phyloP scores from a whole-genome alignment of 2,888 invertebrate genomes.

The Busseola fusca region DNA sequence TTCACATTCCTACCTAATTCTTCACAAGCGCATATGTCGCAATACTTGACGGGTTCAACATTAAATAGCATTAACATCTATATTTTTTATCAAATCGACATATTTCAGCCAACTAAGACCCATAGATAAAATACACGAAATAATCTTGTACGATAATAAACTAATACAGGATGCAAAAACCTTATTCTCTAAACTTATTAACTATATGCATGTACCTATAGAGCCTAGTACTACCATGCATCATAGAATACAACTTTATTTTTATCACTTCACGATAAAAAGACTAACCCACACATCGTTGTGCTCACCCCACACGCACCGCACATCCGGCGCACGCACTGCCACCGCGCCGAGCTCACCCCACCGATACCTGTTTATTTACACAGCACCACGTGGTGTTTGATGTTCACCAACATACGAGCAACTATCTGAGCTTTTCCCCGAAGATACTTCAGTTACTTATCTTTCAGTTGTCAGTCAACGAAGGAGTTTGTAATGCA shows the following conservation, averaged over 20 bases:
- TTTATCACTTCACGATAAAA: constrained; percentile 7
- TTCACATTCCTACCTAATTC: not conserved
- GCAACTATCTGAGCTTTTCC: constrained; percentile 8
- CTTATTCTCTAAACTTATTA: too few species aligned
- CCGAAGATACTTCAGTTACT: not conserved
- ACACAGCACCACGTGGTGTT: constrained; percentile 53
- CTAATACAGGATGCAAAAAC: too few species aligned
- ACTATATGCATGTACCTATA: too few species aligned
- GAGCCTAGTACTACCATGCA: not conserved
- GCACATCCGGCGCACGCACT: constrained; percentile 31
- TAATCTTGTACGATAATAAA: too few species aligned
- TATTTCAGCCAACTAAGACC: too few species aligned
- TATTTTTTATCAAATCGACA: not conserved
- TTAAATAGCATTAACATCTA: not conserved
- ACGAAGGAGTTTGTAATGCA: not conserved
- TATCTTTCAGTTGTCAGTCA: not conserved
- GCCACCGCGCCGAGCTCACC: constrained; percentile 19
- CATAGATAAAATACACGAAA: too few species aligned
- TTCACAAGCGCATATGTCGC: not conserved
- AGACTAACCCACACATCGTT: not conserved
- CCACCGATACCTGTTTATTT: constrained; percentile 33
- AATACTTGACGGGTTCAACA: not conserved
- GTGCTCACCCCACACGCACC: constrained; percentile 5
- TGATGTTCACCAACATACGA: constrained; percentile 33
- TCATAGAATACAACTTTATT: not conserved